Evolutionary conservation across 92 coral and sea anemone genomes (phyloP).

Genomic region (Porites evermanni): DNA sequence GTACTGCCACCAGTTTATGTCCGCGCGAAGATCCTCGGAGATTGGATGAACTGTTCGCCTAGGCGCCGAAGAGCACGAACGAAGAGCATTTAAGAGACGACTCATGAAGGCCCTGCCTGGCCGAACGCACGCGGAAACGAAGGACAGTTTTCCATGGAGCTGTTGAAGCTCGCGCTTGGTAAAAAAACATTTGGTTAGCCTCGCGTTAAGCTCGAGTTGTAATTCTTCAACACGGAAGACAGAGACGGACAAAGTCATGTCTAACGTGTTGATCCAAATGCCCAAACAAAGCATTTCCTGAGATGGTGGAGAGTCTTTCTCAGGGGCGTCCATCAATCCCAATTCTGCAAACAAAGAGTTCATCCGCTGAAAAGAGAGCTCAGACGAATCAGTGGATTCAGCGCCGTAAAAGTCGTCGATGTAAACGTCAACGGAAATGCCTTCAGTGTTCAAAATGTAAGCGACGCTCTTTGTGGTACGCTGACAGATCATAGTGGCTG

Average conservation of each 20-base stretch:
- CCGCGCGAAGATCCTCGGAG: conserved; percentile 27
- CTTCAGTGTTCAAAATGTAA: conserved; percentile 29
- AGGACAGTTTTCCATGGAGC: too few species aligned
- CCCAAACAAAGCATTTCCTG: conserved; percentile 60
- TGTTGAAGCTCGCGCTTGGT: conserved; percentile 37
- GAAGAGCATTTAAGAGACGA: conserved; percentile 44
- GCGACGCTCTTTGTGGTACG: conserved; percentile 39
- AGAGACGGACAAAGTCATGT: conserved; percentile 64
- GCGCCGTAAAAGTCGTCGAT: conserved; percentile 65
- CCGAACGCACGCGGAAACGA: conserved; percentile 19
- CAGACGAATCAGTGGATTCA: conserved; percentile 25
- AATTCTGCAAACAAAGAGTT: conserved; percentile 51
- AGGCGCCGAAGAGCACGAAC: conserved; percentile 4
- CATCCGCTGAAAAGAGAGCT: conserved; percentile 33
- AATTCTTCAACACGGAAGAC: conserved; percentile 41
- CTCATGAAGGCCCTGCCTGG: conserved; percentile 58
- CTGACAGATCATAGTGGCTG: conserved; percentile 45
- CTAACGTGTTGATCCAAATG: conserved; percentile 33
- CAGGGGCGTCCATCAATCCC: conserved; percentile 48
- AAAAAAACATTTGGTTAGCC: conserved; percentile 34
- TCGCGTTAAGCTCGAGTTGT: conserved; percentile 24
- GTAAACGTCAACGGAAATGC: conserved; percentile 49
- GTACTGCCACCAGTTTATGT: conserved; percentile 59
- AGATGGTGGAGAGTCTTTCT: conserved; percentile 57
- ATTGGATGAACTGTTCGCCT: background rate